Percentiles rank a stretch among this genome's conserved stretches.
These are phyloP conservation scores for Haemorhous mexicanus DNA, from an alignment of 2,113 vertebrate species.

Conservation along the genomic window DNA sequence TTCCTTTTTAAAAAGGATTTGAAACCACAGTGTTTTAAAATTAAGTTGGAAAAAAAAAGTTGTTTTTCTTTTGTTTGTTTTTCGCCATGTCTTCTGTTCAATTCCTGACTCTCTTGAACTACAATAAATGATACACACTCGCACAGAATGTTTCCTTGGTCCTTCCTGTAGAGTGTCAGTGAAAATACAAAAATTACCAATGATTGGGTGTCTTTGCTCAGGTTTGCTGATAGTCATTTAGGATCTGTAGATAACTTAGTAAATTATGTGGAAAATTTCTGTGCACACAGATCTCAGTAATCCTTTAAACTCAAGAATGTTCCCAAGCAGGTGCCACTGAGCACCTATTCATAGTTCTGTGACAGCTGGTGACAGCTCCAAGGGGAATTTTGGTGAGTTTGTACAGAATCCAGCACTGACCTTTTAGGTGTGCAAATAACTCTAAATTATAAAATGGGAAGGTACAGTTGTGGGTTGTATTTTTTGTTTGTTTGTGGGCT, in stretches of 20 bases:
- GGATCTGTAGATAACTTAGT: neutral
- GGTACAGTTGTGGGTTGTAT: too few species aligned
- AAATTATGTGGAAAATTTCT: neutral
- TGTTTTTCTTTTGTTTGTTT: constrained; percentile 57
- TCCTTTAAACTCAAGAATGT: neutral
- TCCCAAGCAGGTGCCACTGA: neutral
- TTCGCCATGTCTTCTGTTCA: constrained; percentile 75
- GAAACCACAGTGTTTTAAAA: constrained; percentile 80
- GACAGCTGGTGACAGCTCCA: neutral
- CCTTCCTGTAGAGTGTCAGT: neutral
- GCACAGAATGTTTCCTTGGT: constrained; percentile 39
- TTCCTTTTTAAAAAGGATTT: constrained; percentile 77
- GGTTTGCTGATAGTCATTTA: neutral
- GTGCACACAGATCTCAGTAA: neutral
- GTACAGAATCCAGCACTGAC: neutral
- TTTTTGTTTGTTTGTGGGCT: too few species aligned
- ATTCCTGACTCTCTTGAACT: constrained; percentile 88
- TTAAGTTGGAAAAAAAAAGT: constrained; percentile 63
- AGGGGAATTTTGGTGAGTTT: neutral
- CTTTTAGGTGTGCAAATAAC: neutral
- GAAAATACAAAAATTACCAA: neutral
- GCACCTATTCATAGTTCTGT: neutral
- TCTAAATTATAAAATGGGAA: neutral
- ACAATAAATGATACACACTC: constrained; percentile 93
- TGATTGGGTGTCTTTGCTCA: neutral